phyloP scores from a whole-genome alignment of 2,888 invertebrate genomes.

The Gastrophysa polygoni region DNA sequence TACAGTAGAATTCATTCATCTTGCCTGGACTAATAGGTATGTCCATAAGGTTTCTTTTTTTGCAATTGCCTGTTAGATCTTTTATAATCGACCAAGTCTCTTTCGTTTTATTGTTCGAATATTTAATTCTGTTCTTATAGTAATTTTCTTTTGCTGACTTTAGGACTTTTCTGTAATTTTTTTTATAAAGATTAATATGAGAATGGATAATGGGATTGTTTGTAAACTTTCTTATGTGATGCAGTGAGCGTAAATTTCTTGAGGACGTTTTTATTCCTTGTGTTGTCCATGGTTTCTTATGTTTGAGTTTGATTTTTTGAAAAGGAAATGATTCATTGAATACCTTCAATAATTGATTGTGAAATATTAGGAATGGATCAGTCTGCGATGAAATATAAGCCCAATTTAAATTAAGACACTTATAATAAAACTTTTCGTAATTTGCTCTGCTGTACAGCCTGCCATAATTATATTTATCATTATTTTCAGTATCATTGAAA shows the following conservation, averaged over 20 bases:
- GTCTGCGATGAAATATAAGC: neutral
- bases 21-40: neutral
- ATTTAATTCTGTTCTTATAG: neutral
- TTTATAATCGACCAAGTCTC: slow-evolving; percentile 9
- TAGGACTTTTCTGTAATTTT: neutral
- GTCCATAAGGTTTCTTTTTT: neutral
- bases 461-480: neutral
- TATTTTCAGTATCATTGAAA: neutral
- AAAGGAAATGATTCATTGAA: neutral
- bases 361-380: neutral
- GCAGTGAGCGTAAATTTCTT: slow-evolving; percentile 5
- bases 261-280: slow-evolving; percentile 12
- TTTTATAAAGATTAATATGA: neutral
- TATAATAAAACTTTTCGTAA: neutral
- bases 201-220: neutral
- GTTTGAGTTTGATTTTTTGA: slow-evolving; percentile 3
- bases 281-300: slow-evolving; percentile 10
- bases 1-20: slow-evolving; percentile 3
- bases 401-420: neutral
- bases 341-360: neutral
- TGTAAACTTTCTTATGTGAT: neutral
- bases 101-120: neutral
- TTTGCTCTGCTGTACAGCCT: neutral
- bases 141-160: neutral
- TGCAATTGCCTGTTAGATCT: neutral